A percentile compares a stretch with the other conserved stretches of the same genome.
Conservation (phyloP, 1,140 invertebrate species). For the Drosophila baimaii region DNA sequence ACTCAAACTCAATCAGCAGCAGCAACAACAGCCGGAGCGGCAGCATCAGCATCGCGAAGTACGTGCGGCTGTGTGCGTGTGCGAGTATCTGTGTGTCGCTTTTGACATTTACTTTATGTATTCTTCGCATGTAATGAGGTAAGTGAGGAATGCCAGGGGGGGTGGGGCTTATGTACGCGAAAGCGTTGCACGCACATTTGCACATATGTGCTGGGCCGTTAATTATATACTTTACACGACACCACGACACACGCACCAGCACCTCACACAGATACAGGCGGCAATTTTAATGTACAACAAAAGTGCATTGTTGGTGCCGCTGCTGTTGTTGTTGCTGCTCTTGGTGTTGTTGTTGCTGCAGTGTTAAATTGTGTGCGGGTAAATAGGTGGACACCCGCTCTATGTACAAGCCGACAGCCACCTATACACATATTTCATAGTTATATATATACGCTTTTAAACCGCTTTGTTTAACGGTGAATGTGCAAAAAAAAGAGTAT, state of each 20-base stretch:
- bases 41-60: conserved; percentile 43
- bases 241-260: conserved; percentile 35
- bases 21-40: conserved; percentile 30
- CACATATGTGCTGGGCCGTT: conserved; percentile 66
- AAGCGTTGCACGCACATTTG: conserved; percentile 28
- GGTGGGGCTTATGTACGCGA: conserved; percentile 62
- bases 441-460: conserved; percentile 54
- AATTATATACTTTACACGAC: conserved; percentile 79
- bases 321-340: conserved; percentile 37
- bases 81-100: conserved; percentile 66
- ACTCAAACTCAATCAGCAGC: conserved; percentile 77
- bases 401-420: conserved; percentile 47
- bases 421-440: conserved; percentile 44
- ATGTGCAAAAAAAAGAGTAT: conserved; percentile 46
- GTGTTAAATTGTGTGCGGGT: conserved; percentile 44
- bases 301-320: conserved; percentile 57
- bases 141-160: conserved; percentile 17
- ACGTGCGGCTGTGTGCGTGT: conserved; percentile 20
- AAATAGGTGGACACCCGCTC: conserved; percentile 61
- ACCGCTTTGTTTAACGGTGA: conserved; percentile 53
- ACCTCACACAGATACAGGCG: conserved; percentile 50
- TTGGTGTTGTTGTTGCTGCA: conserved; percentile 53
- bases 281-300: conserved; percentile 81
- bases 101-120: conserved; percentile 82
- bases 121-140: conserved; percentile 73